These are phyloP conservation scores for Polydrusus cervinus DNA, from an alignment of 2,888 invertebrate species.

Conservation along the genomic window DNA sequence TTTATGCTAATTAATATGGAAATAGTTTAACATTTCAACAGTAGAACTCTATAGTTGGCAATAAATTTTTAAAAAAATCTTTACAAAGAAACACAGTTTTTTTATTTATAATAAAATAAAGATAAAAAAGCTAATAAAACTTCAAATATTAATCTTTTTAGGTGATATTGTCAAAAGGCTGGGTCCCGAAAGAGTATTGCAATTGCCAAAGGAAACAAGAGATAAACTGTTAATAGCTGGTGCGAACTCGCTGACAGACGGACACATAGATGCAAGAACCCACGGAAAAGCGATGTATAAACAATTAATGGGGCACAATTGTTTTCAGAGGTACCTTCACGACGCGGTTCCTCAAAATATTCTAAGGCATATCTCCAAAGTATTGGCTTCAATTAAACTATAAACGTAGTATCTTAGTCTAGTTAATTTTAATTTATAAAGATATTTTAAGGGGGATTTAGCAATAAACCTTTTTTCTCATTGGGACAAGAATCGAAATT, in stretches of 20 bases:
- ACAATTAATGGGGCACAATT: constrained; percentile 80
- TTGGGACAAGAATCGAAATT: too few relatives aligned
- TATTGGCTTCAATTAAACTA: constrained; percentile 76
- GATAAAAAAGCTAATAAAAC: too few relatives aligned
- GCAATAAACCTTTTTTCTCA: too few relatives aligned
- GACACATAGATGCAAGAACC: constrained; percentile 86
- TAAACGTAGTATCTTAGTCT: constrained; percentile 19
- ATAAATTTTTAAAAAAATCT: too few relatives aligned
- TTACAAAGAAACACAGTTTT: too few relatives aligned
- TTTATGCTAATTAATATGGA: too few relatives aligned
- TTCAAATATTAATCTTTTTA: constrained; percentile 23
- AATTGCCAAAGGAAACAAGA: constrained; percentile 83
- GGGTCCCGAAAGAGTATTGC: constrained; percentile 83
- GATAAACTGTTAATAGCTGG: constrained; percentile 84
- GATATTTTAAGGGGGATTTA: too few relatives aligned
- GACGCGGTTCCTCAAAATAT: constrained; percentile 87
- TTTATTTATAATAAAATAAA: too few relatives aligned
- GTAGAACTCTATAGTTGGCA: too few relatives aligned
- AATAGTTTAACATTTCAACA: too few relatives aligned
- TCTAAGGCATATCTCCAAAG: constrained; percentile 89
- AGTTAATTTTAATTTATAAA: constrained; percentile 4
- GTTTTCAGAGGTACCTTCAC: constrained; percentile 83
- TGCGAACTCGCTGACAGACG: constrained; percentile 89
- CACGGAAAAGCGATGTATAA: constrained; percentile 87
- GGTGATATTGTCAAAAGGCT: constrained; percentile 81